A percentile compares a stretch with the other conserved stretches of the same genome.
Conservation (phyloP, 2,888 invertebrate species). For the Thyatira batis region DNA sequence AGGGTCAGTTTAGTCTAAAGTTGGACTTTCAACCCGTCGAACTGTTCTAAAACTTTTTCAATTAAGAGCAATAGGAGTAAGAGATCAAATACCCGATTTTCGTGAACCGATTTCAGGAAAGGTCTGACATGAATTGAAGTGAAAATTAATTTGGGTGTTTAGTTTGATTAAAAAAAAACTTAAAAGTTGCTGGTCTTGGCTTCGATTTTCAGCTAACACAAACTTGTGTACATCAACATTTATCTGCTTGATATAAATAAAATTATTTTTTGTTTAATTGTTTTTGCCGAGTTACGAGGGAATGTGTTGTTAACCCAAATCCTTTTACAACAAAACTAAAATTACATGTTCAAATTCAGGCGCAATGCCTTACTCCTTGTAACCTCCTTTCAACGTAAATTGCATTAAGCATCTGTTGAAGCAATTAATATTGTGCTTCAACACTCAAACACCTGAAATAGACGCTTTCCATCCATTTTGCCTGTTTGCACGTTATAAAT, state of each 20-base stretch:
- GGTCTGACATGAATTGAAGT: slow-evolving; percentile 12
- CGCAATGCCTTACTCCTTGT: neutral
- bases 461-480: neutral
- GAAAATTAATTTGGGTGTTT: neutral
- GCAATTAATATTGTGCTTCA: neutral
- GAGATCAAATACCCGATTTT: slow-evolving; percentile 36
- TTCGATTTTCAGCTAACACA: too few relatives aligned
- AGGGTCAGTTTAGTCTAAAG: slow-evolving; percentile 7
- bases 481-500: neutral
- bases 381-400: neutral
- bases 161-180: neutral
- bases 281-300: too few relatives aligned
- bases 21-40: slow-evolving; percentile 15
- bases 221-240: too few relatives aligned
- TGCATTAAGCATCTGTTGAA: neutral
- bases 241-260: too few relatives aligned
- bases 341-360: neutral
- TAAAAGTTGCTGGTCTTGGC: too few relatives aligned
- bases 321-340: neutral
- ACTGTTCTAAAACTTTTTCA: slow-evolving; percentile 50
- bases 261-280: too few relatives aligned
- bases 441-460: neutral
- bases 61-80: slow-evolving; percentile 43
- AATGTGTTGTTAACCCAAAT: too few relatives aligned
- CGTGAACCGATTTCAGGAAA: slow-evolving; percentile 27